Evolutionary conservation across 2,888 invertebrate species (phyloP), one percentile per base, ranked within the genome.

Genomic region (Orgyia antiqua): DNA sequence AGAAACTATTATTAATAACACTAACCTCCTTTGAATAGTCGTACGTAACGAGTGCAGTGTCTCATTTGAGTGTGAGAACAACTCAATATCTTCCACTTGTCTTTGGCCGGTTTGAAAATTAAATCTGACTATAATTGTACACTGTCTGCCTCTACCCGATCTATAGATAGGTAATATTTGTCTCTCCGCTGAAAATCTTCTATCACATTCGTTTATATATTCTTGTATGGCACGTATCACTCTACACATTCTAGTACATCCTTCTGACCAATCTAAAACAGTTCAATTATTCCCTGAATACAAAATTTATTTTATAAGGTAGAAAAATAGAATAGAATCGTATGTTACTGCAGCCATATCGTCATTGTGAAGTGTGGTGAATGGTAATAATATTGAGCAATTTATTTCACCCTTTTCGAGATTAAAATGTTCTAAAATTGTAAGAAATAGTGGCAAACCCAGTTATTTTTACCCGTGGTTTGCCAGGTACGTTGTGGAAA

Each of bases 161-260:
- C 97, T 92, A 63, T 94, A 93, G 38, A 98, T 90, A 12, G 98
- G 97, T 58, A 98, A 86, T 58, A 95, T 93, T 64, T 93, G 93
- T 45, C 98, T 88, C 71, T 98, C 98, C 20, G 94, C 94, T 27
- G 92, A 90, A 78, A 93, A 96, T 45, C 92, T 91, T 55, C 92
- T 91, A 88, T 98, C 98, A 87, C 97, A 98, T 83, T 98, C 97
- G 58, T 93, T 94, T 42, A 98, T 92, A 72, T 98, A 98, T 83
- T 98, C 98, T 71, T 95, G 94, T 62, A 98, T 89, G 62, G 98
- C 97, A 79, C 95, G 94, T 76, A 98, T 90, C 32, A 98, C 94
- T 50, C 98, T 91, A 74, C 95, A 95, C 93, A 98, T 96, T 75
- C 94, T 76, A 42, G 80, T 79, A 66, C 86, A 87, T 52, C 61